Evolutionary conservation across 1,140 invertebrate species (phyloP).

Genomic region (Cydia pomonella): DNA sequence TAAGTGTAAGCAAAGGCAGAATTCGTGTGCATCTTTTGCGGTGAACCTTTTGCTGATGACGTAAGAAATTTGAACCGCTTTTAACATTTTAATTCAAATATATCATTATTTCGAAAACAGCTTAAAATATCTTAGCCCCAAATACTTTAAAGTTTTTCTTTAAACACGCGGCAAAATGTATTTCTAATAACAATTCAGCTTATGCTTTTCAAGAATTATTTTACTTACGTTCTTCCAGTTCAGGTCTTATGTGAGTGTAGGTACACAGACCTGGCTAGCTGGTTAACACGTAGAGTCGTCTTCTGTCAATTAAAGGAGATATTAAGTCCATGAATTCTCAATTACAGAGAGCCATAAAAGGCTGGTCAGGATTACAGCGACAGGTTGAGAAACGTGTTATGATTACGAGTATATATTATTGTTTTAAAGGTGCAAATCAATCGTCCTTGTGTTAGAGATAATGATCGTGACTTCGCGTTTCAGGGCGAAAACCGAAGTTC

Average conservation of each 20-base stretch:
- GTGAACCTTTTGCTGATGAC: neutral
- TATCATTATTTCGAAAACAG: neutral
- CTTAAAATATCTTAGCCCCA: neutral
- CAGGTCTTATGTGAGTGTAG: neutral
- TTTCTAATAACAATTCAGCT: neutral
- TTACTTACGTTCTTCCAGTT: neutral
- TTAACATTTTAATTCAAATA: neutral
- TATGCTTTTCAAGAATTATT: neutral
- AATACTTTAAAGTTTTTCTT: neutral
- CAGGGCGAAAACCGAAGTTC: too few species aligned
- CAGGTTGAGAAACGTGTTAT: neutral
- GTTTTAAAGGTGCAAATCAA: neutral
- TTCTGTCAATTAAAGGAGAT: slow-evolving; percentile 9
- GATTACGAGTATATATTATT: neutral
- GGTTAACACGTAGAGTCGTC: neutral
- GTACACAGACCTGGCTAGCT: neutral
- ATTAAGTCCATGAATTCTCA: neutral
- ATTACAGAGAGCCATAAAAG: slow-evolving; percentile 3
- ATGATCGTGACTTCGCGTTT: too few species aligned
- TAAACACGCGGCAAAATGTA: neutral
- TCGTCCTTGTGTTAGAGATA: neutral
- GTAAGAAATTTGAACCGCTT: neutral
- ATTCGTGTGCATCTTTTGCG: too few species aligned
- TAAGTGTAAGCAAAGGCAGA: neutral
- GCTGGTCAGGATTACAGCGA: neutral